These are phyloP conservation scores for Lagocephalus sceleratus DNA, from an alignment of 2,797 vertebrate genomes.

Conservation along the genomic window DNA sequence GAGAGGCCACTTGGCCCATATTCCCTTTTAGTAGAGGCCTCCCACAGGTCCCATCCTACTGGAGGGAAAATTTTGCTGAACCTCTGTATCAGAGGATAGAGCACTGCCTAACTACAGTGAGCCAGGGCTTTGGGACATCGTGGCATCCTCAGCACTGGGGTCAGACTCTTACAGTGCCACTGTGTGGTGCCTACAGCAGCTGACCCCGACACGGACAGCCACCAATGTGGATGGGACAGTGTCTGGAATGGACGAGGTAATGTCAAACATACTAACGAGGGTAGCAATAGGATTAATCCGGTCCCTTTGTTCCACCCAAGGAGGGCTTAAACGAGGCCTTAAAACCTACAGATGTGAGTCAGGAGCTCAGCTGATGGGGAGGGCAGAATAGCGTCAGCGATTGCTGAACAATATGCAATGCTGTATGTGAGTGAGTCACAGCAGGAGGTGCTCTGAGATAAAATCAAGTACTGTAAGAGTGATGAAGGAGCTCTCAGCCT, in stretches of 20 bases:
- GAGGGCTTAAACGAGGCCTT: constrained; percentile 72
- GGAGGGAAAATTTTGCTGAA: constrained; percentile 71
- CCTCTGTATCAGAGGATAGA: constrained; percentile 82
- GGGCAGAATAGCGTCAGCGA: constrained; percentile 31
- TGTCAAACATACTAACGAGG: constrained; percentile 44
- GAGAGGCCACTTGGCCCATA: constrained; percentile 61
- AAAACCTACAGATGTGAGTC: constrained; percentile 55
- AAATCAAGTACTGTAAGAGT: constrained; percentile 60
- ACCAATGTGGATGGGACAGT: constrained; percentile 44
- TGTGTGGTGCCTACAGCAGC: constrained; percentile 73
- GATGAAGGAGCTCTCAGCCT: constrained; percentile 53
- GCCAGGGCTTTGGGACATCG: constrained; percentile 59
- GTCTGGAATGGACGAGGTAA: constrained; percentile 43
- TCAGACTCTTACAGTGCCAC: constrained; percentile 73
- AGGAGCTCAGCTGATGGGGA: constrained; percentile 45
- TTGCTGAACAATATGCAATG: constrained; percentile 64
- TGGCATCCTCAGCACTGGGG: constrained; percentile 68
- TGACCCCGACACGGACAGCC: constrained; percentile 67
- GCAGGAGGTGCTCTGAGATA: constrained; percentile 59
- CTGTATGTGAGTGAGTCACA: constrained; percentile 49
- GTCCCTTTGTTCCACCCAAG: constrained; percentile 49
- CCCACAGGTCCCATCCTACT: constrained; percentile 46
- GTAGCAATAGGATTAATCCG: constrained; percentile 42
- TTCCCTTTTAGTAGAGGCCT: constrained; percentile 60
- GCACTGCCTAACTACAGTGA: constrained; percentile 63